These are phyloP conservation scores for Hephaestus fuliginosus DNA, from an alignment of 2,797 vertebrate species.

Conservation along the genomic window DNA sequence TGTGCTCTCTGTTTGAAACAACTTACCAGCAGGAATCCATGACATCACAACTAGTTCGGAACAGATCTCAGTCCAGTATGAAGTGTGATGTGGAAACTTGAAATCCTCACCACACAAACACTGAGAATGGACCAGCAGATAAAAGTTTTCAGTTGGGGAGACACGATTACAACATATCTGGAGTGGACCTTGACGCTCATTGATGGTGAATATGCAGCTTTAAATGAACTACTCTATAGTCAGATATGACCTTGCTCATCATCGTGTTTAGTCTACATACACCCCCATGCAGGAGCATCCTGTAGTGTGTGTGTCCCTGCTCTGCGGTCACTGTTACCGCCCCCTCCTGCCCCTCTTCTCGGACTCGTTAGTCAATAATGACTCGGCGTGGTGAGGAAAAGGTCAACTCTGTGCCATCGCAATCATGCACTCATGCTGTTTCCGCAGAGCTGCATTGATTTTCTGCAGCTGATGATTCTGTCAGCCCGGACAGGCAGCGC, in stretches of 20 bases:
- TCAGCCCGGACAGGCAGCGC: background rate
- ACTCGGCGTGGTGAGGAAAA: background rate
- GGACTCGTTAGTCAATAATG: background rate
- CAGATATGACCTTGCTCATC: background rate
- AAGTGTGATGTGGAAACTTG: background rate
- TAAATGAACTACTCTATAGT: background rate
- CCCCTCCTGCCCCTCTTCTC: background rate
- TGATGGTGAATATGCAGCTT: background rate
- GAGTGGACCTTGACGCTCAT: background rate
- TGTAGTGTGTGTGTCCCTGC: too few species aligned
- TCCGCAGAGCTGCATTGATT: constrained; percentile 40
- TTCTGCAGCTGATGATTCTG: constrained; percentile 35
- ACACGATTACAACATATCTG: background rate
- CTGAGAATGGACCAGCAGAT: background rate
- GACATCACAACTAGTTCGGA: background rate
- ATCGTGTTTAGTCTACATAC: background rate
- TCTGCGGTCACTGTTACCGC: background rate
- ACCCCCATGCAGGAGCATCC: background rate
- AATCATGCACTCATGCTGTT: constrained; percentile 36
- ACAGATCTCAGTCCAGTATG: background rate
- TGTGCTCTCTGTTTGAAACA: background rate
- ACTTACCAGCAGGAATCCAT: background rate
- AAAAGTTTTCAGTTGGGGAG: background rate
- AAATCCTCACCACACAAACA: background rate
- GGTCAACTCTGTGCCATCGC: constrained; percentile 20